phyloP scores from a whole-genome alignment of 2,888 invertebrate genomes.

The Trachelus tabidus region DNA sequence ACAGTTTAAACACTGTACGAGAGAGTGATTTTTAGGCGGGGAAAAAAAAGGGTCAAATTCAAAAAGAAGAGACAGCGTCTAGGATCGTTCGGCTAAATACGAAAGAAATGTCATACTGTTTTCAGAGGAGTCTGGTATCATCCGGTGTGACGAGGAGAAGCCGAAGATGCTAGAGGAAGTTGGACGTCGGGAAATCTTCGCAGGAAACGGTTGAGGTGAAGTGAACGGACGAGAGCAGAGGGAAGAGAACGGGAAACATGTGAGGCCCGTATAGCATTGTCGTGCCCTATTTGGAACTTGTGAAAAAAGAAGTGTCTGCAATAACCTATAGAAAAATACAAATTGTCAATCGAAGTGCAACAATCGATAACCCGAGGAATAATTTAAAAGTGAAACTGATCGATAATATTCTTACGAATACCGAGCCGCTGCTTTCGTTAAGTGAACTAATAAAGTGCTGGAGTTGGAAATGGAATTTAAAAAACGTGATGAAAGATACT shows the following conservation, averaged over 20 bases:
- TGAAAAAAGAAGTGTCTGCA: slow-evolving; percentile 14
- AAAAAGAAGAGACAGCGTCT: background rate
- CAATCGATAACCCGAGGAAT: background rate
- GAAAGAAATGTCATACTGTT: background rate
- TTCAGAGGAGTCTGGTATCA: background rate
- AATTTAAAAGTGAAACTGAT: background rate
- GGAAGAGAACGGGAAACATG: slow-evolving; percentile 26
- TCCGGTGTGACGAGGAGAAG: background rate
- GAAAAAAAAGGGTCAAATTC: background rate
- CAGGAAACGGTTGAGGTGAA: slow-evolving; percentile 47
- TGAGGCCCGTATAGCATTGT: slow-evolving; percentile 17
- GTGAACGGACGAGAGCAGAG: background rate
- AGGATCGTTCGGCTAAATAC: background rate
- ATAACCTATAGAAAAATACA: background rate
- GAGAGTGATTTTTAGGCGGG: background rate
- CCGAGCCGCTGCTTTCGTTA: background rate
- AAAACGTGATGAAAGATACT: background rate
- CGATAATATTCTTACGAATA: background rate
- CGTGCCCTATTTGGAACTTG: slow-evolving; percentile 24
- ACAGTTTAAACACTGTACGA: background rate
- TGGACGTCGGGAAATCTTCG: slow-evolving; percentile 45
- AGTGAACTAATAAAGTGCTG: background rate
- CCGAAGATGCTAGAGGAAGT: slow-evolving; percentile 42
- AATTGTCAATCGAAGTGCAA: background rate
- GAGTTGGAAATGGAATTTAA: background rate